Evolutionary conservation across 1,140 invertebrate species (phyloP), one percentile per base, ranked within the genome.

Genomic region (Sitodiplosis mosellana): DNA sequence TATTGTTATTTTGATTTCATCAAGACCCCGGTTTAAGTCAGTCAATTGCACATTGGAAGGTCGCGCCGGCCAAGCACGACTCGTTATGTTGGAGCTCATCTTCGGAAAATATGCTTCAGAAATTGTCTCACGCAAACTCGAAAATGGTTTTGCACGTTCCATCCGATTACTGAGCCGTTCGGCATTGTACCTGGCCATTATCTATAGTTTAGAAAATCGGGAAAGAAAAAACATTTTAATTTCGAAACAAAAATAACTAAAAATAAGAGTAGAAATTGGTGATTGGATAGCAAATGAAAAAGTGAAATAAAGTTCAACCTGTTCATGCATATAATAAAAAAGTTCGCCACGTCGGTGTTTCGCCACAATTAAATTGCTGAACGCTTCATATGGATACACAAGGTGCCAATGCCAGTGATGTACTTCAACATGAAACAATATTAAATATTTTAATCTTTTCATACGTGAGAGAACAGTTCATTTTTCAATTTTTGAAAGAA

Each of bases 401-500:
- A 86, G 65, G 63, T 87, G 83, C 83, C 76, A 83, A 63, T 89
- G 84, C 85, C 85, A 90, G 56, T 90, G 82, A 60, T 80, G 77
- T 45, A 73, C 62, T 58, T 76, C 76, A 48, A 76, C 64, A n/a
- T 6, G 72, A n/a, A n/a, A n/a, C n/a, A n/a, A n/a, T n/a, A n/a
- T n/a, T n/a, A n/a, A n/a, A n/a, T n/a, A n/a, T n/a, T n/a, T 73
- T 33, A 69, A 55, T 40, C 5, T 40, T 6, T n/a, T 14, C 38
- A 7, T n/a, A 4, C 18, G n/a, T 40, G 37, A 14, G 14, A 40
- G 37, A 6, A 40, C 6, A 7, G n/a, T 6, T 40, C 5, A 40
- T 15, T 7, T 7, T 15, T 40, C n/a, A 40, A n/a, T n/a, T n/a
- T n/a, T n/a, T n/a, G n/a, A n/a, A n/a, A n/a, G n/a, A n/a, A n/a